Evolutionary conservation across 2,888 invertebrate genomes (phyloP), one percentile per base, ranked within the genome.

Genomic region (Orthosia gracilis): DNA sequence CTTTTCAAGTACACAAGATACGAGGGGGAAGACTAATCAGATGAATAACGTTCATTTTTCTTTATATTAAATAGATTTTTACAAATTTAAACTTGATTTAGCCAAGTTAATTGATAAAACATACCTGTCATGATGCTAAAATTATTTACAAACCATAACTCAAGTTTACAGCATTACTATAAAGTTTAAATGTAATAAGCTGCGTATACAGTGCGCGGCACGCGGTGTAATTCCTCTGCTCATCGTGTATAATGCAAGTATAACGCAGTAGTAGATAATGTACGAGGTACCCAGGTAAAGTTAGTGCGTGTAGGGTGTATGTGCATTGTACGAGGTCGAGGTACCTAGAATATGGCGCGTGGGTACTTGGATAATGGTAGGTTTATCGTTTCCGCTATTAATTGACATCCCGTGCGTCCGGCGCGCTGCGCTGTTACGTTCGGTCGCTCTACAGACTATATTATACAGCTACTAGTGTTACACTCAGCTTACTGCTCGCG

Each of bases 181-280:
- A n/a, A 18, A n/a, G 23, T 15, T 57, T 18, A 45, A 47, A 54
- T 17, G 11, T 31, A 73, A 50, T 57, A 47, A 58, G 52, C 57
- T 21, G 26, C 18, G 57, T 21, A 21, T 18, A 49, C 54, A 23
- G 13, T 54, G 47, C 21, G 45, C 45, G 26, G 9, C 50, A 11
- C 45, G 61, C 18, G 55, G 40, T 13, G 57, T 65, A 40, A 76
- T 73, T 58, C 50, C 21, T 13, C 45, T 18, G 50, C 17, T n/a
- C 23, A 50, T 5, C 9, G 0, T 40, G 49, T 15, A 23, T 18
- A 49, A n/a, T 40, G 23, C 23, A 23, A 5, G 23, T 17, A 18
- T n/a, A 9, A 31, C 18, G 31, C 52, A 15, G 9, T 15, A 4
- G 21, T 2, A 9, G 61, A 2, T 18, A n/a, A 12, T 23, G 52